A percentile compares a stretch with the other conserved stretches of the same genome.
Conservation (phyloP, 2,113 vertebrate species). For the Vulpes vulpes region DNA sequence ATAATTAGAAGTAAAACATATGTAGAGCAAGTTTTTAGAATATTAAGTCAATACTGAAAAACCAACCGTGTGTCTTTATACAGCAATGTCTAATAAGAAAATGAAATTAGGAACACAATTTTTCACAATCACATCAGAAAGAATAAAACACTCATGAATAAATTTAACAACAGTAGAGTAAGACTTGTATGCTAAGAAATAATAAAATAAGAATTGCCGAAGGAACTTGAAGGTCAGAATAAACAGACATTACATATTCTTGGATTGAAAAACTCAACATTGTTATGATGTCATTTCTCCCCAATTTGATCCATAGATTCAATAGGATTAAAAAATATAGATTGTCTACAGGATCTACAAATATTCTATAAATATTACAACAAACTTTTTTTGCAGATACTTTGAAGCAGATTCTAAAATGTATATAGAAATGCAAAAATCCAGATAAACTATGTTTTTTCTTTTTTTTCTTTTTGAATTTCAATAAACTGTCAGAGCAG, state of each 20-base stretch:
- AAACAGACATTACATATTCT: background rate
- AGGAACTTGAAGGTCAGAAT: background rate
- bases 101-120: background rate
- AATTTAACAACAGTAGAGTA: background rate
- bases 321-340: background rate
- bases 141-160: background rate
- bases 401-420: background rate
- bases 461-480: background rate
- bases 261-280: background rate
- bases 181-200: background rate
- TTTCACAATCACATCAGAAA: background rate
- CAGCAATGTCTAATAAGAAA: background rate
- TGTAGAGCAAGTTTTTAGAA: background rate
- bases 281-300: background rate
- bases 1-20: background rate
- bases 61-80: background rate
- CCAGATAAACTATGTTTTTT: background rate
- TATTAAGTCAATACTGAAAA: background rate
- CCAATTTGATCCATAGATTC: background rate
- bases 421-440: background rate
- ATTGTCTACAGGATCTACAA: background rate
- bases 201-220: background rate
- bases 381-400: background rate
- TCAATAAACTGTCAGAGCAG: background rate
- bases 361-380: background rate